Conservation (phyloP, 2,888 invertebrate genomes). For the Stenoptilia bipunctidactyla region DNA sequence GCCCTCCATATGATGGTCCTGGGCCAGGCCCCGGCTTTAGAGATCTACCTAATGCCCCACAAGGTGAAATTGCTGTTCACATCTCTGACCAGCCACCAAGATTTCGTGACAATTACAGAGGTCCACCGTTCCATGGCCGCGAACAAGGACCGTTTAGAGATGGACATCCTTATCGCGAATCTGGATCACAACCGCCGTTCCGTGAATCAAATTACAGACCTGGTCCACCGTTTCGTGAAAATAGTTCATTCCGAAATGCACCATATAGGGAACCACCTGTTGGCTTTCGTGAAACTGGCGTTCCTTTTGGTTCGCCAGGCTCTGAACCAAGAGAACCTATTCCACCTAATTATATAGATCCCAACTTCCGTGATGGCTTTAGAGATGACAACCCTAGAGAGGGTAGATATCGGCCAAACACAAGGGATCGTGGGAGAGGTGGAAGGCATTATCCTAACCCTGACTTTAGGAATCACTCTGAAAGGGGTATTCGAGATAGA, state of each 20-base stretch:
- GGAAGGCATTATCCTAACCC: slow-evolving; percentile 43
- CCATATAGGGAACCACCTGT: slow-evolving; percentile 47
- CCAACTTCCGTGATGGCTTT: slow-evolving; percentile 46
- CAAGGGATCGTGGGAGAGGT: slow-evolving; percentile 36
- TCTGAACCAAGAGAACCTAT: slow-evolving; percentile 44
- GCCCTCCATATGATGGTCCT: slow-evolving; percentile 46
- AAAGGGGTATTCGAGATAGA: slow-evolving; percentile 50
- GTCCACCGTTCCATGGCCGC: slow-evolving; percentile 35
- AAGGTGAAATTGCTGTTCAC: slow-evolving; percentile 53
- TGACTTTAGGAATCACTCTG: slow-evolving; percentile 52
- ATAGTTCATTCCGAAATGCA: slow-evolving; percentile 34
- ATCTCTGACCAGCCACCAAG: slow-evolving; percentile 41
- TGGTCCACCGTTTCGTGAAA: slow-evolving; percentile 45
- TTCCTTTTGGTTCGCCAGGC: slow-evolving; percentile 48
- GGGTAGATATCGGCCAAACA: slow-evolving; percentile 36
- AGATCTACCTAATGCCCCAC: slow-evolving; percentile 35
- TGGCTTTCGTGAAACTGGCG: slow-evolving; percentile 40
- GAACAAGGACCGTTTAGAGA: slow-evolving; percentile 44
- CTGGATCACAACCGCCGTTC: slow-evolving; percentile 30
- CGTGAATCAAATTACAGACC: slow-evolving; percentile 42
- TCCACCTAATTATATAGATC: slow-evolving; percentile 40
- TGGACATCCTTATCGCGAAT: slow-evolving; percentile 34
- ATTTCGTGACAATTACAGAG: slow-evolving; percentile 52
- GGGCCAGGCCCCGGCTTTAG: slow-evolving; percentile 26
- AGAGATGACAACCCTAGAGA: slow-evolving; percentile 49